Base-by-base conservation (phyloP, 2,113 vertebrate species). In the Grallaria varia region DNA sequence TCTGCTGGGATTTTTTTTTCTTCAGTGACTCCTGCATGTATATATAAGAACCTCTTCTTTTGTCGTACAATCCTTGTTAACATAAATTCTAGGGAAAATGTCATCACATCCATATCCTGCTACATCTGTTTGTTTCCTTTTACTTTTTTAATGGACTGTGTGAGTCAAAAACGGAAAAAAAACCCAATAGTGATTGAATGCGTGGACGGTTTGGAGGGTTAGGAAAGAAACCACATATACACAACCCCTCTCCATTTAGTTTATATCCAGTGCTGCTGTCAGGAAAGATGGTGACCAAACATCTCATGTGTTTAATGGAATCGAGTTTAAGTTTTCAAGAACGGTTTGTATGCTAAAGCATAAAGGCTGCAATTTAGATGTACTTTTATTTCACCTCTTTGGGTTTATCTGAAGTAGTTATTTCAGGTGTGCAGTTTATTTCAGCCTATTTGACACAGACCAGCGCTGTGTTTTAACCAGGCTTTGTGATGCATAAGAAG, bases 121-220 rank as follows among this genome's bases (percentile, higher is more conserved):
- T 39, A 12, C 6, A 13, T 44, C 40, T 3, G 0, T 89, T 89
- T 81, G 28, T 91, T 93, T 84, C 22, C 35, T 91, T 94, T 89
- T 84, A 62, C 24, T 58, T 45, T 25, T 74, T 91, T 16, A 89
- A 17, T 50, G 33, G 31, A 53, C 37, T 74, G 8, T 13, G 4
- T 27, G 42, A 84, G 31, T 91, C 37, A 53, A 69, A 81, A 77
- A 84, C 39, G 44, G 16, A 7, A 47, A 84, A 84, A 91, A 67
- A 19, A 0, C 0, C 7, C 30, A 40, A 0, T 82, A 67, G 33
- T 74, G 75, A 31, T 44, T 71, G 45, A 55, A 23, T 8, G 10
- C 13, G 6, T 62, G 10, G 59, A 64, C 45, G 56, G 37, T 81
- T 71, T 49, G 56, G 13, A 91, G 28, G 6, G 28, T 77, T 91